Base-by-base conservation (phyloP, 2,113 vertebrate genomes). In the Pogona vitticeps region DNA sequence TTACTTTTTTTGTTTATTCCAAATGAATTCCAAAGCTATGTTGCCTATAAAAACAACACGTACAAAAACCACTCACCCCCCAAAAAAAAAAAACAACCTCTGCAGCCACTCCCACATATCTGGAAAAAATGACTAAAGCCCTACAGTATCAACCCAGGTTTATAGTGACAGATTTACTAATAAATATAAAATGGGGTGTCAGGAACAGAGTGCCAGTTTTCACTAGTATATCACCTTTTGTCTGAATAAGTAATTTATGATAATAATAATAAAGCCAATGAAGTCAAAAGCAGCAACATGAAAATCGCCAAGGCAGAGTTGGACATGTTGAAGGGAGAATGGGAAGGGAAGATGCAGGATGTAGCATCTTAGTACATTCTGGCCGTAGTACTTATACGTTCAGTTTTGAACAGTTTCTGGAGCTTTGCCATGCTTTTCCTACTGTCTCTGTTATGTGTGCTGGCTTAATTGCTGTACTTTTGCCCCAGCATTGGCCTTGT, bases 271-370 rank as follows among this genome's bases (percentile, higher is more conserved):
- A 3, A 38, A 63, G 20, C 58, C 33, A 79, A 7, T 6, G 38
- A 80, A 38, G 20, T 8, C 2, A 63, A 36, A 36, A 61, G 0
- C 14, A 17, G 9, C 42, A 56, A n/a, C 13, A n/a, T 77, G 7
- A 58, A 80, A 65, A 42, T 65, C 40, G 42, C 23, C 14, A 31
- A 31, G 18, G 28, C 26, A 17, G 36, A 26, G 23, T 80, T 23
- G 26, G 33, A 12, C 4, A 23, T 59, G 58, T n/a, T 31, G 2
- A 6, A 2, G 17, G 3, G 13, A 70, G 33, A 20, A 12, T 14
- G 40, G 70, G 77, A 0, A 0, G 1, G 33, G 0, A 14, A 2
- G 3, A 1, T 58, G 0, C 0, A 8, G 14, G 52, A 8, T 3
- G n/a, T 40, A 7, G 4, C 4, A 36, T 1, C 20, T 13, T 20